Conservation (phyloP, 1,140 invertebrate species). For the Oryzaephilus surinamensis region DNA sequence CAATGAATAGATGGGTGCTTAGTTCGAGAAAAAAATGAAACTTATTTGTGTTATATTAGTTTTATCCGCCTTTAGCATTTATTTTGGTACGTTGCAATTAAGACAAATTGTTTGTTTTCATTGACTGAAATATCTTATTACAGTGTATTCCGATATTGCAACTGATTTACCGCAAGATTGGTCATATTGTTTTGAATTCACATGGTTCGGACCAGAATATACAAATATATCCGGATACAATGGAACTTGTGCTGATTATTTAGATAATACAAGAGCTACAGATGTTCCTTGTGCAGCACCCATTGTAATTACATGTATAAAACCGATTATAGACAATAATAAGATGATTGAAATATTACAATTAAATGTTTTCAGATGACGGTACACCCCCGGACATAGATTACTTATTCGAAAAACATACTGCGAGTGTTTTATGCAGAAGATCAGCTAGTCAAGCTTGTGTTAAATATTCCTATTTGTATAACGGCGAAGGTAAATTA, state of each 20-base stretch:
- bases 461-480: slow-evolving; percentile 40
- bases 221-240: slow-evolving; percentile 39
- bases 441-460: slow-evolving; percentile 39
- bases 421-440: slow-evolving; percentile 35
- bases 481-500: slow-evolving; percentile 38
- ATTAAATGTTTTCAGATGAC: slow-evolving; percentile 37
- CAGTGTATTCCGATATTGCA: too few relatives aligned
- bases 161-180: slow-evolving; percentile 10
- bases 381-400: slow-evolving; percentile 40
- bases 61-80: too few relatives aligned
- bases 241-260: slow-evolving; percentile 39
- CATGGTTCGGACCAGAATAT: slow-evolving; percentile 43
- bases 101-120: too few relatives aligned
- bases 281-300: slow-evolving; percentile 40
- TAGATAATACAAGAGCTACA: slow-evolving; percentile 34
- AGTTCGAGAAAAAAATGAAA: too few relatives aligned
- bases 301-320: slow-evolving; percentile 41
- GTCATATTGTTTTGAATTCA: slow-evolving; percentile 41
- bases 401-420: slow-evolving; percentile 38
- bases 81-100: too few relatives aligned
- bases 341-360: background rate
- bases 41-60: too few relatives aligned
- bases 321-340: too few relatives aligned
- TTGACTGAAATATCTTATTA: too few relatives aligned
- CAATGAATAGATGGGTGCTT: too few relatives aligned